Evolutionary conservation across 2,113 vertebrate genomes (phyloP).

Genomic region (Macquaria ambigua): DNA sequence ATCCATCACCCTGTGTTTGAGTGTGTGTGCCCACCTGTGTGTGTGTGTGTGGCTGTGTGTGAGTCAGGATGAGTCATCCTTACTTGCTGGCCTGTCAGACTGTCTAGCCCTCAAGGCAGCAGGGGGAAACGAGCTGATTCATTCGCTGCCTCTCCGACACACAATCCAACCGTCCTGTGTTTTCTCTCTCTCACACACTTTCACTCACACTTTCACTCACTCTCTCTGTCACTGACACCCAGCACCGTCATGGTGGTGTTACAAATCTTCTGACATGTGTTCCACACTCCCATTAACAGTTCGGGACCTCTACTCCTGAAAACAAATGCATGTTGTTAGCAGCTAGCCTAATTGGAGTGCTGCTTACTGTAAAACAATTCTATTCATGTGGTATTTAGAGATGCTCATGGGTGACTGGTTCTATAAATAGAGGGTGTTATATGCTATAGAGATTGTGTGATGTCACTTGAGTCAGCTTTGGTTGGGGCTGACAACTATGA

Average conservation of each 20-base stretch:
- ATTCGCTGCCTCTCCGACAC: slow-evolving; percentile 22
- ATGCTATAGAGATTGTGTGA: not conserved
- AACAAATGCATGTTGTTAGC: not conserved
- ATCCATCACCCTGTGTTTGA: slow-evolving; percentile 43
- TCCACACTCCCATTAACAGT: not conserved
- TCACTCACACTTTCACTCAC: slow-evolving; percentile 41
- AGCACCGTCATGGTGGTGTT: not conserved
- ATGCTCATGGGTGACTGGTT: not conserved
- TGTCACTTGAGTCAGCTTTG: no score
- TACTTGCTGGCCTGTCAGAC: slow-evolving; percentile 69
- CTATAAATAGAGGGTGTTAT: not conserved
- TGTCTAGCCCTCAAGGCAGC: slow-evolving; percentile 63
- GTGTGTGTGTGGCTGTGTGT: slow-evolving; percentile 24
- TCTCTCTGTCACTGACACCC: not conserved
- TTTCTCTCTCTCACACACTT: slow-evolving; percentile 16
- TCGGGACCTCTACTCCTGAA: not conserved
- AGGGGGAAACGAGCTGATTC: slow-evolving; percentile 59
- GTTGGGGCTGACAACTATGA: not conserved
- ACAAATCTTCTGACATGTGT: slow-evolving; percentile 1
- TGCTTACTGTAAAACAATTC: not conserved
- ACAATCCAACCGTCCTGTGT: slow-evolving; percentile 20
- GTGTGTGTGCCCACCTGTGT: slow-evolving; percentile 21
- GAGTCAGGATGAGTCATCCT: slow-evolving; percentile 79
- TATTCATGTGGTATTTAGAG: not conserved
- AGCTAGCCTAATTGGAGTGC: not conserved